These are phyloP conservation scores for Sminthurinus signatus DNA, from an alignment of 1,140 invertebrate genomes.

Conservation along the genomic window DNA sequence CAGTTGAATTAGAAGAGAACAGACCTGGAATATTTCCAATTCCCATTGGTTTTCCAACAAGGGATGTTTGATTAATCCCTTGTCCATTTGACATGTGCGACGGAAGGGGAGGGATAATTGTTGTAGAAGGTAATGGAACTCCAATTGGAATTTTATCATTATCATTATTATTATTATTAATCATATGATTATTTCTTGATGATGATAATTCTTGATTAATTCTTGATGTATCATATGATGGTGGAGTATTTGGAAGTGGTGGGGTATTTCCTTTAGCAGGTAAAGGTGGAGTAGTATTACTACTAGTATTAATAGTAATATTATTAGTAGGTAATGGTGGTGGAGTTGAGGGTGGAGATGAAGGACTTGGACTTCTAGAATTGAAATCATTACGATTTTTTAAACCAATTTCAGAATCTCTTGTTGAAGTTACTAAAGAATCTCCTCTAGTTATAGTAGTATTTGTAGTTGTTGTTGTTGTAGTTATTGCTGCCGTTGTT, in stretches of 20 bases:
- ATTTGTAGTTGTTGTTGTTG: no score
- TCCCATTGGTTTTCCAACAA: constrained; percentile 8
- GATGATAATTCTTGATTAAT: no score
- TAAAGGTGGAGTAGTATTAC: constrained; percentile 24
- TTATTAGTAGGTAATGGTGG: constrained; percentile 11
- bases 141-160: neutral
- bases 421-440: constrained; percentile 32
- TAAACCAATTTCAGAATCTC: constrained; percentile 20
- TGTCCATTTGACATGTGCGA: constrained; percentile 15
- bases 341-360: constrained; percentile 42
- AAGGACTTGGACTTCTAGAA: constrained; percentile 51
- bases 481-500: no score
- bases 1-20: constrained; percentile 41
- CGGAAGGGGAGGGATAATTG: no score
- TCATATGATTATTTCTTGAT: no score
- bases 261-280: neutral
- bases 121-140: neutral
- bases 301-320: no score
- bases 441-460: constrained; percentile 30
- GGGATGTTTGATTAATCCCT: neutral
- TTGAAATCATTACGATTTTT: neutral
- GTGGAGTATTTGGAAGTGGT: constrained; percentile 1
- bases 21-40: constrained; percentile 45
- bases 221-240: neutral
- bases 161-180: neutral